phyloP scores from a whole-genome alignment of 2,113 vertebrate genomes.

The Turdus rufiventris region DNA sequence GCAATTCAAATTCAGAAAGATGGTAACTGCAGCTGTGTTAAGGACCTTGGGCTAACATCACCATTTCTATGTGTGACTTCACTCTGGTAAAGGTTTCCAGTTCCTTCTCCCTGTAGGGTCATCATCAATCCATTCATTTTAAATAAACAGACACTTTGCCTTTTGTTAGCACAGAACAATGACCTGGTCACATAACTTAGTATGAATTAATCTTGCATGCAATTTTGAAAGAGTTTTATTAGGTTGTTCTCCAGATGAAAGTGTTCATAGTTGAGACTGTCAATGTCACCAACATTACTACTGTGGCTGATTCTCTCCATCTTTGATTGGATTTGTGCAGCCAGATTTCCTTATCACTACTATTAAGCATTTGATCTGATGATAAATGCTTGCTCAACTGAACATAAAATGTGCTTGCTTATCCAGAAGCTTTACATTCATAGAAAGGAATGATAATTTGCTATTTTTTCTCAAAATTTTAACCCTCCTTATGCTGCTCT shows the following conservation, averaged over 20 bases:
- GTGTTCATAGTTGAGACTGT: neutral
- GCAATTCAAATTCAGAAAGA: neutral
- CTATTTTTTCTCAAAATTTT: conserved; percentile 41
- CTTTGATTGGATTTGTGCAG: conserved; percentile 32
- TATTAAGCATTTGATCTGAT: conserved; percentile 45
- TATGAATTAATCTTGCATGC: neutral
- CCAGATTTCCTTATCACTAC: neutral
- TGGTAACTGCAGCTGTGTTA: neutral
- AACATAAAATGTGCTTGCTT: conserved; percentile 38
- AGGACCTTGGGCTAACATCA: neutral
- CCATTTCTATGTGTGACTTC: neutral
- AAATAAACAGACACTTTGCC: neutral
- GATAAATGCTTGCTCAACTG: conserved; percentile 41
- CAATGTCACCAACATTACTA: neutral
- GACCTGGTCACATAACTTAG: neutral
- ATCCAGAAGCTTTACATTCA: conserved; percentile 38
- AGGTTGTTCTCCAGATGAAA: neutral
- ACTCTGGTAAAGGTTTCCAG: neutral
- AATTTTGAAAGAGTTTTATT: neutral
- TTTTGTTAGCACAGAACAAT: neutral
- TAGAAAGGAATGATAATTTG: conserved; percentile 43
- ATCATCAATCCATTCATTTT: neutral
- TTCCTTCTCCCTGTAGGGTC: neutral
- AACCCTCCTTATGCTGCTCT: conserved; percentile 5
- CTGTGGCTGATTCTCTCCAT: neutral